Evolutionary conservation across 2,113 vertebrate species (phyloP).

Genomic region (Bubo bubo): DNA sequence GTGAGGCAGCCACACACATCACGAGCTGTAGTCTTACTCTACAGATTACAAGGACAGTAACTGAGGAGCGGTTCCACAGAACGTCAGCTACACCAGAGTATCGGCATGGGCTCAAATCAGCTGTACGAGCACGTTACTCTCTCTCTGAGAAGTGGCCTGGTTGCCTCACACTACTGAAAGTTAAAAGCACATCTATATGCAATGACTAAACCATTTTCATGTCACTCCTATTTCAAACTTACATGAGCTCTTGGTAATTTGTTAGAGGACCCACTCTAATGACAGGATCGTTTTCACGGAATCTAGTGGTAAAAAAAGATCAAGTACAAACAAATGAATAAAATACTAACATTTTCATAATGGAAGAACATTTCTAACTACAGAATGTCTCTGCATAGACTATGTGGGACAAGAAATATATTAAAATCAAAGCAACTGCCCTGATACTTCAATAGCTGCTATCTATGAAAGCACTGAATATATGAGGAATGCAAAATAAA

Average conservation of each 20-base stretch:
- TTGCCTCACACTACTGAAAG: not conserved
- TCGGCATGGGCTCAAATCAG: accelerated
- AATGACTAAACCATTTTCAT: not conserved
- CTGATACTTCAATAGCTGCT: not conserved
- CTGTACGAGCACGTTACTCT: accelerated
- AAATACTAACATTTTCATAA: not conserved
- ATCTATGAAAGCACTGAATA: not conserved
- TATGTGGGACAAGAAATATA: not conserved
- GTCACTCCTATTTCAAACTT: not conserved
- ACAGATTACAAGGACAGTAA: not conserved
- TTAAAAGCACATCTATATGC: not conserved
- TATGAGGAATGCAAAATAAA: not conserved
- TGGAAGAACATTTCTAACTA: not conserved
- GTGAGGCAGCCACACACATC: not conserved
- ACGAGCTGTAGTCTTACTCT: not conserved
- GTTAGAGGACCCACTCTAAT: not conserved
- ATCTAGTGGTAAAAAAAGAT: not conserved
- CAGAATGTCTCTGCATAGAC: not conserved
- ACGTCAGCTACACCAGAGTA: not conserved
- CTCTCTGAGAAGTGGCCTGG: not conserved
- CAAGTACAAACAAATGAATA: not conserved
- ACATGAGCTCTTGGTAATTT: not conserved
- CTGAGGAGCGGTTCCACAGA: not conserved
- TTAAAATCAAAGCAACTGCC: not conserved
- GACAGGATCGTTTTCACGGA: not conserved